A percentile compares a stretch with the other conserved stretches of the same genome.
These are phyloP conservation scores for Xylocampa areola DNA, from an alignment of 2,888 invertebrate genomes.

Conservation along the genomic window DNA sequence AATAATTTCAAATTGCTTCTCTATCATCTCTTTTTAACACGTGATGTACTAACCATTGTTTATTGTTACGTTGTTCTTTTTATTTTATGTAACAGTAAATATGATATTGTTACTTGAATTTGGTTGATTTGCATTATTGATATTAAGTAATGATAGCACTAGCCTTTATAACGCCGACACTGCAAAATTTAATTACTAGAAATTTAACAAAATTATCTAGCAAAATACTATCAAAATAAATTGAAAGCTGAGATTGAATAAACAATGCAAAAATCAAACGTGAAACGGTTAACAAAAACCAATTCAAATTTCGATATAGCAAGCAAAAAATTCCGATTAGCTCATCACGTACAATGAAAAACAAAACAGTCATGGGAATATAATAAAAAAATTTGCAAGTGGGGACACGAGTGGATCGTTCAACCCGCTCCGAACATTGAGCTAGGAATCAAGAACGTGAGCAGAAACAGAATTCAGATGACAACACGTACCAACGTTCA, in stretches of 20 bases:
- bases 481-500: constrained; percentile 68
- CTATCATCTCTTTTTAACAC: constrained; percentile 23
- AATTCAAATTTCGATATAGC: constrained; percentile 16
- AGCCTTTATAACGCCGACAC: too few relatives aligned
- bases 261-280: neutral
- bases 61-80: constrained; percentile 8
- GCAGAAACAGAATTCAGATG: constrained; percentile 64
- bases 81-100: neutral
- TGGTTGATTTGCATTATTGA: too few relatives aligned
- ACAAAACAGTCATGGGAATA: constrained; percentile 55
- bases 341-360: constrained; percentile 44
- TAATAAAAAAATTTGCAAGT: constrained; percentile 48
- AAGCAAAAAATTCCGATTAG: constrained; percentile 31
- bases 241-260: neutral
- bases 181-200: too few relatives aligned
- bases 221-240: too few relatives aligned
- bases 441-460: constrained; percentile 55
- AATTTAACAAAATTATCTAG: too few relatives aligned
- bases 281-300: neutral
- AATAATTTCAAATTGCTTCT: constrained; percentile 35
- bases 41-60: constrained; percentile 31
- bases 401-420: constrained; percentile 54
- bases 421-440: constrained; percentile 60
- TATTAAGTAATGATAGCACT: too few relatives aligned
- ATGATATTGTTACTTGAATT: neutral